phyloP scores from a whole-genome alignment of 1,140 invertebrate species.

The Arion vulgaris region DNA sequence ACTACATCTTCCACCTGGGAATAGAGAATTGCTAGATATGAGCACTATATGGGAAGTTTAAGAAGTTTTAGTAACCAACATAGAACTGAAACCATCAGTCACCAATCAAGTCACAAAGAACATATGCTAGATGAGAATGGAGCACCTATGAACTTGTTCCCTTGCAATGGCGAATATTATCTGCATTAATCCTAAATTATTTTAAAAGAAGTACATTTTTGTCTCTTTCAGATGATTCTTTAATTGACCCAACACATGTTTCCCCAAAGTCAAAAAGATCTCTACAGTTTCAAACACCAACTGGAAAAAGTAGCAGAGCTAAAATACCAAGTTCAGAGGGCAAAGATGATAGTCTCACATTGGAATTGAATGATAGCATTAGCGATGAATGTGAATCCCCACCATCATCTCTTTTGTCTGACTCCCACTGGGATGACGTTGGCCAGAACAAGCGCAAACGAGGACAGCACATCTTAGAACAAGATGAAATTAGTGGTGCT shows the following conservation, averaged over 20 bases:
- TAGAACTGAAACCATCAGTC: too few species aligned
- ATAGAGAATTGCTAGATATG: too few species aligned
- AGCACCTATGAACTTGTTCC: too few species aligned
- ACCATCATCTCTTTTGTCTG: neutral
- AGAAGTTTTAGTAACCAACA: too few species aligned
- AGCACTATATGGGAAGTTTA: too few species aligned
- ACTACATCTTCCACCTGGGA: too few species aligned
- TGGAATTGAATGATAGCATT: neutral
- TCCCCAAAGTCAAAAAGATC: conserved; percentile 37
- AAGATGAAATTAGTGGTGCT: neutral
- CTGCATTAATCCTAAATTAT: too few species aligned
- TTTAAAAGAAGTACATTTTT: too few species aligned
- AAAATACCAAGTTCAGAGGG: neutral
- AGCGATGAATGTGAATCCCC: neutral
- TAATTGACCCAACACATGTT: neutral
- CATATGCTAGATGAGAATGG: too few species aligned
- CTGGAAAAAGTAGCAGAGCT: neutral
- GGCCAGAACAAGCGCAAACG: conserved; percentile 6
- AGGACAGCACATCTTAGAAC: neutral
- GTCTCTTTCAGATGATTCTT: neutral
- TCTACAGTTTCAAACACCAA: conserved; percentile 31
- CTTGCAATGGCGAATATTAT: too few species aligned
- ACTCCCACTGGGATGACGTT: neutral
- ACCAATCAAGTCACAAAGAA: too few species aligned
- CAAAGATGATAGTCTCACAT: neutral